These are phyloP conservation scores for Acipenser ruthenus DNA, from an alignment of 2,797 vertebrate genomes.

Conservation along the genomic window DNA sequence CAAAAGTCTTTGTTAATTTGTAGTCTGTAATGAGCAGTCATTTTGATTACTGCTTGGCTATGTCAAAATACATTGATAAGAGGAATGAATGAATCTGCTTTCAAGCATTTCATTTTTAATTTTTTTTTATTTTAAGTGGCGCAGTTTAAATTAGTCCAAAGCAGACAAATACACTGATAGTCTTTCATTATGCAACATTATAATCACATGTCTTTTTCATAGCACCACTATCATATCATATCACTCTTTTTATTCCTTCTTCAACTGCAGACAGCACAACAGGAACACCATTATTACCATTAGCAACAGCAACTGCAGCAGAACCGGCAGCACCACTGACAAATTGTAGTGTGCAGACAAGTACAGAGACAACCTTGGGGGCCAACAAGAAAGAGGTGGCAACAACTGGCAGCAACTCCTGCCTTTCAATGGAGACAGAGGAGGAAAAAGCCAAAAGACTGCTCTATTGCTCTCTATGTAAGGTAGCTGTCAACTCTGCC, in stretches of 20 bases:
- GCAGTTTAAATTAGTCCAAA: not conserved
- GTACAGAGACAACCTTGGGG: constrained; percentile 49
- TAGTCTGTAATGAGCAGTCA: constrained; percentile 12
- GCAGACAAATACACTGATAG: not conserved
- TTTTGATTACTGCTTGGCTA: not conserved
- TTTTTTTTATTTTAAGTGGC: constrained; percentile 11
- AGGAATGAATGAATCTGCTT: constrained; percentile 1
- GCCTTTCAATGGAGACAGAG: constrained; percentile 71
- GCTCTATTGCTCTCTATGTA: constrained; percentile 96
- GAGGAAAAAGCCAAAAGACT: constrained; percentile 86
- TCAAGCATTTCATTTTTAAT: not conserved
- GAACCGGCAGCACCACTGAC: constrained; percentile 42
- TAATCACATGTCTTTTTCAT: not conserved
- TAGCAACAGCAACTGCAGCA: constrained; percentile 45
- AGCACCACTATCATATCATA: not conserved
- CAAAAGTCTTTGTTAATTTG: constrained; percentile 17
- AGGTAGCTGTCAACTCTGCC: constrained; percentile 93
- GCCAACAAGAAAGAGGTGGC: constrained; percentile 49
- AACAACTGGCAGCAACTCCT: constrained; percentile 45
- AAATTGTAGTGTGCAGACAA: constrained; percentile 54
- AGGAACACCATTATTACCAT: constrained; percentile 41
- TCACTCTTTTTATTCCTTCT: constrained; percentile 13
- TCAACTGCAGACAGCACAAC: constrained; percentile 45
- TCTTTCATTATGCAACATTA: constrained; percentile 8
- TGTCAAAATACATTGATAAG: constrained; percentile 10